Percentiles rank a stretch among this genome's conserved stretches.
phyloP scores from a whole-genome alignment of 2,888 invertebrate species.

The Myathropa florea region DNA sequence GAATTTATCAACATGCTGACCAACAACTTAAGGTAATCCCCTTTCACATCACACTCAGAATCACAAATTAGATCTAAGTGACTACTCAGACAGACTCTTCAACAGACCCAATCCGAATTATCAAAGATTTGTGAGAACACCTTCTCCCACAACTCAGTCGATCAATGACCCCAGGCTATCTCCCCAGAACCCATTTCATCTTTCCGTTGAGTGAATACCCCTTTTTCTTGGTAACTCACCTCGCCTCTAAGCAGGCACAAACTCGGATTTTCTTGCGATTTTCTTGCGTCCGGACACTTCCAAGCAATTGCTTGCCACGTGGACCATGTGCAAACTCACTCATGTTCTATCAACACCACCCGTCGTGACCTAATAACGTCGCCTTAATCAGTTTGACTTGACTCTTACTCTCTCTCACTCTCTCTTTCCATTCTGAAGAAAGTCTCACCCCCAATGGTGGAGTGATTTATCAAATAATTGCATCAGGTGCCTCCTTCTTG shows the following conservation, averaged over 20 bases:
- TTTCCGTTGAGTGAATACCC: not conserved
- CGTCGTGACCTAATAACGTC: not conserved
- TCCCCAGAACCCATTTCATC: not conserved
- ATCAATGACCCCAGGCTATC: not conserved
- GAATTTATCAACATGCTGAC: too few relatives aligned
- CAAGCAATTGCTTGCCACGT: not conserved
- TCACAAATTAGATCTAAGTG: too few relatives aligned
- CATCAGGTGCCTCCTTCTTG: constrained; percentile 17
- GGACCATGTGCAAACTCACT: not conserved
- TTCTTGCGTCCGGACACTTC: not conserved
- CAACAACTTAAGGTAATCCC: too few relatives aligned
- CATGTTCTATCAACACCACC: not conserved
- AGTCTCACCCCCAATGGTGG: too few relatives aligned
- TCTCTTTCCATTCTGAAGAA: not conserved
- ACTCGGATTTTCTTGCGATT: not conserved
- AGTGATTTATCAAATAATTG: constrained; percentile 32
- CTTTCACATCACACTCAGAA: too few relatives aligned
- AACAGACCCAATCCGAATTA: too few relatives aligned
- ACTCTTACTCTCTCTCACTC: not conserved
- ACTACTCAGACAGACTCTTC: too few relatives aligned
- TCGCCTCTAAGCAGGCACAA: not conserved
- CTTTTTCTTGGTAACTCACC: not conserved
- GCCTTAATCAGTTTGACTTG: not conserved
- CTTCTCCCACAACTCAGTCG: not conserved
- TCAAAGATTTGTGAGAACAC: too few relatives aligned